These are phyloP conservation scores for Erebia epiphron DNA, from an alignment of 2,888 invertebrate genomes.

Conservation along the genomic window DNA sequence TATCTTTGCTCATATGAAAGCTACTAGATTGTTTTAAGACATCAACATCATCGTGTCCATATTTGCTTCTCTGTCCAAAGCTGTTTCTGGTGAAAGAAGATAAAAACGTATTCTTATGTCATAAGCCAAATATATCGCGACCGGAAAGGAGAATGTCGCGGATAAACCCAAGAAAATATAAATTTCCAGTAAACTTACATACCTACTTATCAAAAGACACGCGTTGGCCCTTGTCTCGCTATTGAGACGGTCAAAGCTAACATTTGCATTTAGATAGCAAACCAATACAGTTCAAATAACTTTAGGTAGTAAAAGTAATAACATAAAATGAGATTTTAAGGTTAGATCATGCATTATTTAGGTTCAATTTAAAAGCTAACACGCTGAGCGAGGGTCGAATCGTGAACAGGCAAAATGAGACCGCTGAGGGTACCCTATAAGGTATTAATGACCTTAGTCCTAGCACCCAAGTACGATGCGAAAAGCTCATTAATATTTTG, in stretches of 20 bases:
- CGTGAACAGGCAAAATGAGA: conserved; percentile 71
- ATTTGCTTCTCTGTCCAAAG: too few relatives aligned
- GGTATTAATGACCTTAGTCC: conserved; percentile 64
- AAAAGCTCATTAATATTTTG: conserved; percentile 57
- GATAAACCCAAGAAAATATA: conserved; percentile 21
- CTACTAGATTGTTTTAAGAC: too few relatives aligned
- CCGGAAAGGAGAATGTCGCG: neutral
- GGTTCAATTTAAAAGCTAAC: conserved; percentile 74
- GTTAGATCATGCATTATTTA: conserved; percentile 69
- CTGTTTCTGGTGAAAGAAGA: too few relatives aligned
- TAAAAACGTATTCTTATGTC: too few relatives aligned
- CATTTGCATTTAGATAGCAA: conserved; percentile 44
- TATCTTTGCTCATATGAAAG: too few relatives aligned
- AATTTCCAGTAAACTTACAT: conserved; percentile 18
- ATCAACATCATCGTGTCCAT: too few relatives aligned
- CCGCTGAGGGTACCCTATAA: conserved; percentile 58
- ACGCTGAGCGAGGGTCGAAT: conserved; percentile 61
- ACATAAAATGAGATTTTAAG: conserved; percentile 60
- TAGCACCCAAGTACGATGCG: conserved; percentile 52
- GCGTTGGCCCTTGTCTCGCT: conserved; percentile 32
- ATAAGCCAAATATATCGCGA: too few relatives aligned
- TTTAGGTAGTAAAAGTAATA: conserved; percentile 42
- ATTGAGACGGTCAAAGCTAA: conserved; percentile 38
- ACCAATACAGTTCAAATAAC: conserved; percentile 42
- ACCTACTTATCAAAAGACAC: conserved; percentile 29